These are phyloP conservation scores for Malurus alboscapulatus DNA, from an alignment of 2,113 vertebrate species.

Conservation along the genomic window DNA sequence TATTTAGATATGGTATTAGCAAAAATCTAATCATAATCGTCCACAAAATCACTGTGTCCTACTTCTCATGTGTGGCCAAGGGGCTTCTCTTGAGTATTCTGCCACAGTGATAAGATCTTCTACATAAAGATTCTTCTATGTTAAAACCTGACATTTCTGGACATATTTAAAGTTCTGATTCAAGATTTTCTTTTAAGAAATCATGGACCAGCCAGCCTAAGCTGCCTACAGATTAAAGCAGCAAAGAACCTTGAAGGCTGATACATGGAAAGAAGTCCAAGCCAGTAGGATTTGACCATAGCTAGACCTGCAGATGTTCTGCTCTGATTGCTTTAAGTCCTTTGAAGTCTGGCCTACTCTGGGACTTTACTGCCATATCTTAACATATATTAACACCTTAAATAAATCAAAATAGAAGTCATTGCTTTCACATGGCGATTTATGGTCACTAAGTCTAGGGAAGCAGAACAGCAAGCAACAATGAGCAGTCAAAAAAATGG, in stretches of 20 bases:
- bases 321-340: background rate
- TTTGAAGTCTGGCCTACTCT: background rate
- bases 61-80: background rate
- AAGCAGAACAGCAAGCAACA: slow-evolving; percentile 12
- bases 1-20: background rate
- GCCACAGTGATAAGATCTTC: background rate
- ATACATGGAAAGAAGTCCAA: background rate
- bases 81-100: background rate
- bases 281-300: background rate
- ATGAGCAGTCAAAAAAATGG: background rate
- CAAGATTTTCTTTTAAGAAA: background rate
- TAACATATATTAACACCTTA: background rate
- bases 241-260: background rate
- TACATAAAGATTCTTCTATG: background rate
- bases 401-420: background rate
- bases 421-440: background rate
- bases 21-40: background rate
- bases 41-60: background rate
- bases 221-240: background rate
- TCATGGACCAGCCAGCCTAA: background rate
- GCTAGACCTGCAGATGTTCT: background rate
- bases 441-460: background rate
- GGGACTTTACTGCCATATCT: background rate
- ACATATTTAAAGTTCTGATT: background rate
- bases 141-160: background rate